Evolutionary conservation across 2,113 vertebrate species (phyloP).

Genomic region (Platycercus adscitus): DNA sequence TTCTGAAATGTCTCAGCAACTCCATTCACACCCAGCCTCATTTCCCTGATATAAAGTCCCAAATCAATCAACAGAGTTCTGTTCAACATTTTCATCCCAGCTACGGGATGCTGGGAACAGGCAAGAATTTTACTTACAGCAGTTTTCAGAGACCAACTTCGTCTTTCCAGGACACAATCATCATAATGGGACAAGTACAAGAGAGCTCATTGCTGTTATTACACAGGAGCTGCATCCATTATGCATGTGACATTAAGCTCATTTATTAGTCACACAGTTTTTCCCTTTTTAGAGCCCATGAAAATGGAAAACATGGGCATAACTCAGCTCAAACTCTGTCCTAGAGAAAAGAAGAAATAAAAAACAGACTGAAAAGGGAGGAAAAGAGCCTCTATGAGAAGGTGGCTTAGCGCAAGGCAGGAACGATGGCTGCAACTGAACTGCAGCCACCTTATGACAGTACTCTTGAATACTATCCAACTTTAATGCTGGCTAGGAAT

Average conservation of each 20-base stretch:
- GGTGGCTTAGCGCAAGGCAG: background rate
- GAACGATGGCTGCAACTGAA: background rate
- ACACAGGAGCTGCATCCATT: background rate
- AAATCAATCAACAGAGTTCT: background rate
- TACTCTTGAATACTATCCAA: background rate
- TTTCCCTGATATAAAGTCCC: background rate
- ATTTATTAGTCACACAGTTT: background rate
- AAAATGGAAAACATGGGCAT: background rate
- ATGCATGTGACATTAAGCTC: background rate
- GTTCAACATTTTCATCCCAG: background rate
- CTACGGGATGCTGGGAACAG: background rate
- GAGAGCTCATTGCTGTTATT: background rate
- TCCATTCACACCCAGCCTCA: background rate
- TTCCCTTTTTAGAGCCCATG: background rate
- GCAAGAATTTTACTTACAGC: background rate
- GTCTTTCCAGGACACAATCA: background rate
- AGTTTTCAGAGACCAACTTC: background rate
- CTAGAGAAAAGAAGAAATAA: background rate
- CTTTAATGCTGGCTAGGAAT: background rate
- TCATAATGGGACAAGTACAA: background rate
- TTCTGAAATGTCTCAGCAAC: background rate
- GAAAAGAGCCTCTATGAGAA: background rate
- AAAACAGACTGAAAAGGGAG: background rate
- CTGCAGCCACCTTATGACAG: background rate
- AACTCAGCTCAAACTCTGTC: background rate